A percentile compares a stretch with the other conserved stretches of the same genome.
Conservation (phyloP, 2,113 vertebrate genomes). For the Neolamprologus sp. region DNA sequence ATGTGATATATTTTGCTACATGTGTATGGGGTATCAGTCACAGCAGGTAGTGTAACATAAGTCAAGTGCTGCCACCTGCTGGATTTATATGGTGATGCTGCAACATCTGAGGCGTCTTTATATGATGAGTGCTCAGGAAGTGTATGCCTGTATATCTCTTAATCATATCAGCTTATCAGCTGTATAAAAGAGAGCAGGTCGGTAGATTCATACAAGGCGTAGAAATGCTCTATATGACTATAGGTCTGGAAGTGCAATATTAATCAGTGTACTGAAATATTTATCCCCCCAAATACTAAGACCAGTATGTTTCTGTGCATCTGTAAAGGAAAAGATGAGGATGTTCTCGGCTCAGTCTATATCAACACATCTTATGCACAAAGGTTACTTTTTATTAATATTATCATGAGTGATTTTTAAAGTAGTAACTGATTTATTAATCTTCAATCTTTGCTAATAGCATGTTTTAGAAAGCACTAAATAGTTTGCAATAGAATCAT, state of each 20-base stretch:
- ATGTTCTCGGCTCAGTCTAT: not conserved
- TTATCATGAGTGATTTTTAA: not conserved
- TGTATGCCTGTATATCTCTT: not conserved
- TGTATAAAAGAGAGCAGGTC: not conserved
- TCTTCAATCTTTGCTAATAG: not conserved
- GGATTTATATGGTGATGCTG: not conserved
- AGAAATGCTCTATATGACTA: not conserved
- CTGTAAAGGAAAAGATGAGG: not conserved
- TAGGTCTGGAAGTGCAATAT: not conserved
- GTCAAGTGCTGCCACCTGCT: conserved; percentile 30
- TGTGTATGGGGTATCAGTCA: not conserved
- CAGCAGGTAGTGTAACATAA: not conserved
- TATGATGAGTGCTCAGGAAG: not conserved
- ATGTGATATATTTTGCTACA: not conserved
- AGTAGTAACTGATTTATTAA: not conserved
- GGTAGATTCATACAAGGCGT: not conserved
- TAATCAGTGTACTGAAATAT: not conserved
- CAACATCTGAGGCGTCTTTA: no score
- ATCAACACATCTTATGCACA: not conserved
- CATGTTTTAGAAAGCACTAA: not conserved
- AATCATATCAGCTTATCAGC: not conserved
- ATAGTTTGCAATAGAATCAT: not conserved
- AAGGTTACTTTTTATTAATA: not conserved
- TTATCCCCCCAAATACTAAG: not conserved
- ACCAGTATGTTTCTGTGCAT: not conserved